Percentiles rank a stretch among this genome's conserved stretches.
Conservation (phyloP, 2,113 vertebrate genomes). For the Tetraodon nigroviridis region DNA sequence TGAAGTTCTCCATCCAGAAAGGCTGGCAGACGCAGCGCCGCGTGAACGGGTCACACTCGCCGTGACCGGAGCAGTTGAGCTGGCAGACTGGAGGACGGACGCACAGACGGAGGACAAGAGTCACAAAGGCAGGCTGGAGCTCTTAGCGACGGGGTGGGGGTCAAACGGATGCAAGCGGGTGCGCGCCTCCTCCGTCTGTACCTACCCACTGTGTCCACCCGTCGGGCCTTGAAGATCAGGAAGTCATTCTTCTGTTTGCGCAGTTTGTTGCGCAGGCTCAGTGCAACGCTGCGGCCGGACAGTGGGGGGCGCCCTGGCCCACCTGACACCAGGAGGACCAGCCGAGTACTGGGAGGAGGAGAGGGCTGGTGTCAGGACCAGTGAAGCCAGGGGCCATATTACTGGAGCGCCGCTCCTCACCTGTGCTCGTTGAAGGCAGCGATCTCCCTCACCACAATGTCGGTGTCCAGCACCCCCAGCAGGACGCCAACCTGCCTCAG, state of each 20-base stretch:
- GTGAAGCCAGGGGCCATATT: not conserved
- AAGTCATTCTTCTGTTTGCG: constrained; percentile 92
- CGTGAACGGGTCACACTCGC: constrained; percentile 90
- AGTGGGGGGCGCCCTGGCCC: constrained; percentile 87
- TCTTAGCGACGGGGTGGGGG: too few species aligned
- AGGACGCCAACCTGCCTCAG: constrained; percentile 93
- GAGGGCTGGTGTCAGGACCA: not conserved
- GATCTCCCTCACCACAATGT: constrained; percentile 92
- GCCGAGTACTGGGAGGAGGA: constrained; percentile 80
- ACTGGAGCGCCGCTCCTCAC: too few species aligned
- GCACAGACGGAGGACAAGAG: too few species aligned
- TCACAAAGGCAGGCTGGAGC: too few species aligned
- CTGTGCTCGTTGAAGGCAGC: constrained; percentile 90
- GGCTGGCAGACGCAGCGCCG: constrained; percentile 91
- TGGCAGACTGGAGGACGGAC: constrained; percentile 82
- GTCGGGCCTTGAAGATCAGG: constrained; percentile 85
- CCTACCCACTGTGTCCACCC: constrained; percentile 94
- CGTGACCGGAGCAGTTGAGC: constrained; percentile 92
- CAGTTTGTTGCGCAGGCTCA: constrained; percentile 84
- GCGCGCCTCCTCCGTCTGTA: constrained; percentile 28
- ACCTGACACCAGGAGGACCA: constrained; percentile 92
- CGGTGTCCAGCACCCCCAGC: constrained; percentile 90
- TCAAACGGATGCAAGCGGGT: not conserved
- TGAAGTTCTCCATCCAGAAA: constrained; percentile 99
- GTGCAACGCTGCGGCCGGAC: constrained; percentile 85